Percentiles rank a stretch among this genome's conserved stretches.
Conservation (phyloP, 2,113 vertebrate genomes). For the Vimba vimba region DNA sequence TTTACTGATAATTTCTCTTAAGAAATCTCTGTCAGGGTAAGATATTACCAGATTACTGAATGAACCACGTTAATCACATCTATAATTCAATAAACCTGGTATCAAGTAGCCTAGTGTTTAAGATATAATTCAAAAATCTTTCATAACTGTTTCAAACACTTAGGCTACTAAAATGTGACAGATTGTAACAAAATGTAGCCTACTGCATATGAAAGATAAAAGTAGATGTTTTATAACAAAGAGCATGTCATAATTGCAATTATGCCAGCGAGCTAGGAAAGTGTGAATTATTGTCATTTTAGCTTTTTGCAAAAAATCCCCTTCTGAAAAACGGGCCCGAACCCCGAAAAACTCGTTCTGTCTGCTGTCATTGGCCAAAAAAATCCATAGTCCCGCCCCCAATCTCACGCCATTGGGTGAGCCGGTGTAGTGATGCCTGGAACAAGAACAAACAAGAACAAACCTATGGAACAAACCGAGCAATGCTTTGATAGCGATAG, state of each 20-base stretch:
- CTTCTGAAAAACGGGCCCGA: background rate
- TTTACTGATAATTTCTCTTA: constrained; percentile 42
- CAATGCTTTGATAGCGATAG: background rate
- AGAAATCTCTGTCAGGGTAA: background rate
- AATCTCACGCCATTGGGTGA: background rate
- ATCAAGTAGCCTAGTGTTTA: background rate
- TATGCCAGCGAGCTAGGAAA: background rate
- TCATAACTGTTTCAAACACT: background rate
- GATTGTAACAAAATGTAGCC: background rate
- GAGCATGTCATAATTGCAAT: background rate
- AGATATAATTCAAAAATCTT: background rate
- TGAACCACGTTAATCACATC: background rate
- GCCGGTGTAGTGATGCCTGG: background rate
- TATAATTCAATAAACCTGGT: constrained; percentile 1
- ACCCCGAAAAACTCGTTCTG: background rate
- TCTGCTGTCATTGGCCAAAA: background rate
- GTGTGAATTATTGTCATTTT: background rate
- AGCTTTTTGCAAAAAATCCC: background rate
- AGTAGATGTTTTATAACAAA: background rate
- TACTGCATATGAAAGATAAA: background rate
- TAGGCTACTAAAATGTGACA: background rate
- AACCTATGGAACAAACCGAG: background rate
- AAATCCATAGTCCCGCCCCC: background rate
- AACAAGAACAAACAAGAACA: background rate
- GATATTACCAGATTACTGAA: background rate